phyloP scores from a whole-genome alignment of 2,888 invertebrate genomes.

The Andrena minutula region DNA sequence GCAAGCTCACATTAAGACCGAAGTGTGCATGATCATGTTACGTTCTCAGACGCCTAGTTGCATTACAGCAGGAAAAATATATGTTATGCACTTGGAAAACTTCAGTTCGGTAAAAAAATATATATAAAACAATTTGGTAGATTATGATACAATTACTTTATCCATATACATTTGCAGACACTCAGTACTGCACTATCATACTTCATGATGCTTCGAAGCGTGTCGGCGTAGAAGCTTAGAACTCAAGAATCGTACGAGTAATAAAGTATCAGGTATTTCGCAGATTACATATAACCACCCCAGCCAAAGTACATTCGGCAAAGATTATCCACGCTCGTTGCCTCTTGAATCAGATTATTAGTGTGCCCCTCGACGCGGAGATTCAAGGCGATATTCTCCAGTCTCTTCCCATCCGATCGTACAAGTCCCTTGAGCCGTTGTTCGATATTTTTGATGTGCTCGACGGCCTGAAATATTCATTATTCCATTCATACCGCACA shows the following conservation, averaged over 20 bases:
- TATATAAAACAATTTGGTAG: slow-evolving; percentile 9
- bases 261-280: slow-evolving; percentile 8
- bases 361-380: slow-evolving; percentile 98
- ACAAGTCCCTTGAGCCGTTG: slow-evolving; percentile 93
- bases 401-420: slow-evolving; percentile 83
- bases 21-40: slow-evolving; percentile 69
- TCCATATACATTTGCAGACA: slow-evolving; percentile 65
- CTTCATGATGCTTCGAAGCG: slow-evolving; percentile 75
- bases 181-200: slow-evolving; percentile 77
- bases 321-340: slow-evolving; percentile 94
- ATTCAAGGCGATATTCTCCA: slow-evolving; percentile 88
- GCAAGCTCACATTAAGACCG: slow-evolving; percentile 58
- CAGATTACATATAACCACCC: slow-evolving; percentile 95
- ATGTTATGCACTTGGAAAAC: slow-evolving; percentile 75
- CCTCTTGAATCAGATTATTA: slow-evolving; percentile 95
- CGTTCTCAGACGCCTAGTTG: slow-evolving; percentile 74
- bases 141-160: slow-evolving; percentile 16
- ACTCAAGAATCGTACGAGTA: slow-evolving; percentile 3
- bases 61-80: slow-evolving; percentile 77
- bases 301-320: slow-evolving; percentile 99
- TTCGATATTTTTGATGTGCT: slow-evolving; percentile 93
- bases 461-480: slow-evolving; percentile 88
- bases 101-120: slow-evolving; percentile 69
- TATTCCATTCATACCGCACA: no score
- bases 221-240: slow-evolving; percentile 50